Evolutionary conservation across 2,888 invertebrate genomes (phyloP), one percentile per base, ranked within the genome.

Genomic region (Rhaphigaster nebulosa): DNA sequence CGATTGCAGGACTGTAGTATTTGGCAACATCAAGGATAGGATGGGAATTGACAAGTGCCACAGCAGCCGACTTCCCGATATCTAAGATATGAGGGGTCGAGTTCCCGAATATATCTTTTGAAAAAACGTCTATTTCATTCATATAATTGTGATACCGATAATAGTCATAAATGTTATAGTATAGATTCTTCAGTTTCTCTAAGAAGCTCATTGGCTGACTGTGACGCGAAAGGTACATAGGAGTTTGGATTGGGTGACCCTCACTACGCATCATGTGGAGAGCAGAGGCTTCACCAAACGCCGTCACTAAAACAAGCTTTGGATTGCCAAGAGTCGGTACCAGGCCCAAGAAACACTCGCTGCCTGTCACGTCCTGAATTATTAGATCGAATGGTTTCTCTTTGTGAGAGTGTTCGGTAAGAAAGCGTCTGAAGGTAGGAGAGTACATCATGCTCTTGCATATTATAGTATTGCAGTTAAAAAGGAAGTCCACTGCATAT

Each of bases 11-110:
- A 45, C 84, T 84, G 5, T 84, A 84, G n/a, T 26, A 84, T 20
- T 84, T 84, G 10, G 84, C 84, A 26, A 13, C 84, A 84, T 84
- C 84, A 13, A 84, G n/a, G 18, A 84, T 84, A 26, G 84, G 84
- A 45, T 84, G 84, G 15, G 84, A 84, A 23, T 84, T 84, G 45
- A 84, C 45, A 1, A 84, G 84, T 84, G 45, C 84, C 6, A 84
- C 41, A 23, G 84, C 41, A 84, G 84, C 84, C 26, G 45, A 84
- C 45, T 12, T 84, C 13, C 84, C 84, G 8, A 84, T 45, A 6
- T 84, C 84, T 45, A 18, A 45, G 5, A 84, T 23, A 45, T 84
- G 84, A 15, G 84, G 84, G 4, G 45, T 50, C 1, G 84, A 84
- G 13, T 84, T 50, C 10, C 84, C 84, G 13, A 84, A 84, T n/a